Evolutionary conservation across 2,888 invertebrate genomes (phyloP), one percentile per base, ranked within the genome.

Genomic region (Monopis laevigella): DNA sequence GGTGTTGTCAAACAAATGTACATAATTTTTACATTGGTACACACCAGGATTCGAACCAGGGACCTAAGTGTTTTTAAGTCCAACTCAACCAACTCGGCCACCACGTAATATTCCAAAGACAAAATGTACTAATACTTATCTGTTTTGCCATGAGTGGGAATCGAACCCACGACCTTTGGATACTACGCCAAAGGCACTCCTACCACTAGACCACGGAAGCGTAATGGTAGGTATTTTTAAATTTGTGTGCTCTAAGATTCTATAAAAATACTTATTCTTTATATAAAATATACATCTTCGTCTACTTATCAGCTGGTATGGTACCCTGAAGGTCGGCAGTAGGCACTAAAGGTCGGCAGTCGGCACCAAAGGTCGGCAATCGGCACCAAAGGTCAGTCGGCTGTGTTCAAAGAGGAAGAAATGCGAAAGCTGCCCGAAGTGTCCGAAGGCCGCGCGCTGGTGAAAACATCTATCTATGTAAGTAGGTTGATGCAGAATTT

Each of bases 401-500:
- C 39, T 12, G 24, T 27, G 29, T 5, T 6, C 11, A 6, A 6
- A 14, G 17, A 16, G 17, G 18, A 18, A 11, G 40, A 2, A n/a
- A 16, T 2, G 17, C 34, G 35, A 26, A n/a, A 18, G 26, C 11
- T 4, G 16, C 13, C 30, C 27, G 18, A 18, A 26, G 40, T 12
- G 14, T 8, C 4, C 29, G 17, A 30, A 19, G 21, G 19, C 11
- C 6, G 17, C 32, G 44, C 54, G 60, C n/a, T n/a, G n/a, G 77
- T 65, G 78, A 77, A 77, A 77, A 74, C 77, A 64, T 56, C 61
- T 52, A 59, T 56, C 59, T 55, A 56, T 56, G 68, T 71, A 80
- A 80, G 78, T 80, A 65, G 80, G 80, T 77, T 75, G 73, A 72
- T 62, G 80, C 80, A 80, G 80, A 80, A 73, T 75, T 70, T 74